Base-by-base conservation (phyloP, 2,888 invertebrate genomes). In the Drosophila peninsularis region DNA sequence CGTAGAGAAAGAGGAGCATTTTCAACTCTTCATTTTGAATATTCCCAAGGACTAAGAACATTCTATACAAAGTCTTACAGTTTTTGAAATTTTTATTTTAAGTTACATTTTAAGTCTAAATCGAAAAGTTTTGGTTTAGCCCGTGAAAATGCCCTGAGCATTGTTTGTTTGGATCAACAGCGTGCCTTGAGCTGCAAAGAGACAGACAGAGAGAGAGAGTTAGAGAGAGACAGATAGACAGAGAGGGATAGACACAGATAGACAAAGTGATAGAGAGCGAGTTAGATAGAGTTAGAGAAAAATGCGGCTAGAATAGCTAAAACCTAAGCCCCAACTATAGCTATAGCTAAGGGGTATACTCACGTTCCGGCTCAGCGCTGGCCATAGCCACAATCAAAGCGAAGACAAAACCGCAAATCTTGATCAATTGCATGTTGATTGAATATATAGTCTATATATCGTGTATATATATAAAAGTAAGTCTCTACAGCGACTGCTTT, bases 311-410 rank as follows among this genome's bases (percentile, higher is more conserved):
- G 34, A 3, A 11, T 0, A 13, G 4, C 19, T 14, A 9, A 2
- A 7, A 14, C 9, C 0, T 34, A 19, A 21, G 21, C 34, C 19
- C 19, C 21, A 49, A 11, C 19, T n/a, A n/a, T n/a, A n/a, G 0
- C 30, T 5, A 5, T 45, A 1, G 1, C 21, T 11, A n/a, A 30
- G 27, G 32, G 32, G 24, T 11, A n/a, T 14, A 62, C 75, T 82
- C 57, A 82, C 75, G 79, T 44, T 69, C 66, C 3, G 79, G 79
- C 30, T 37, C 56, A 3, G 82, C 78, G 24, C 65, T 75, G 11
- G 78, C 67, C 79, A 81, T 1, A 4, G 76, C 82, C 62, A 82
- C 55, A 75, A 82, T 62, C 75, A 78, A 6, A 17, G 68, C 79
- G n/a, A 75, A 41, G 9, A 65, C 76, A 52, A 79, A 69, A 6